Percentiles rank a stretch among this genome's conserved stretches.
Evolutionary conservation across 2,888 invertebrate species (phyloP).

Genomic region (Synanthedon myopaeformis): DNA sequence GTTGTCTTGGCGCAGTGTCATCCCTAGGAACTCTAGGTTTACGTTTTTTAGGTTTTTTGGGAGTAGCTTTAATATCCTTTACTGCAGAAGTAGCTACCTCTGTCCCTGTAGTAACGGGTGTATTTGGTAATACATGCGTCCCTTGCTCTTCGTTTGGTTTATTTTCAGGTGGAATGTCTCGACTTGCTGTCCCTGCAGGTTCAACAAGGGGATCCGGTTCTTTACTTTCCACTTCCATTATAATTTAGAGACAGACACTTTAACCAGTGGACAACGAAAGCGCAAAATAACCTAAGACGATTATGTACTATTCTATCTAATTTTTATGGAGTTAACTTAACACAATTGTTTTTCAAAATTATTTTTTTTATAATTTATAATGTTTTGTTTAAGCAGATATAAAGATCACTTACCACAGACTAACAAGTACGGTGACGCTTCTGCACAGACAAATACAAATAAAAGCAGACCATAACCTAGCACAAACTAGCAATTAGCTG

Average conservation of each 20-base stretch:
- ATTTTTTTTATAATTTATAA: no score
- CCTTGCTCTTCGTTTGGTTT: constrained; percentile 3
- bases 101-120: constrained; percentile 1
- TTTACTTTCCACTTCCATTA: background rate
- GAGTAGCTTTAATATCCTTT: constrained; percentile 37
- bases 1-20: constrained; percentile 78
- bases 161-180: background rate
- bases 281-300: no score
- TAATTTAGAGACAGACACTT: background rate
- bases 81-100: constrained; percentile 11
- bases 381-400: no score
- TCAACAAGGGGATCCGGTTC: background rate
- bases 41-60: constrained; percentile 73
- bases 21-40: constrained; percentile 77
- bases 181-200: background rate
- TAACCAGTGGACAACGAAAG: no score
- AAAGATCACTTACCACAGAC: no score
- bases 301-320: no score
- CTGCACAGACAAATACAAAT: no score
- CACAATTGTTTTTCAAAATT: no score
- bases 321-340: no score
- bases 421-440: no score
- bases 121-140: background rate
- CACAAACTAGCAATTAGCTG: no score
- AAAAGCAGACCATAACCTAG: no score